Base-by-base conservation (phyloP, 2,888 invertebrate genomes). In the Aphrophora alni region DNA sequence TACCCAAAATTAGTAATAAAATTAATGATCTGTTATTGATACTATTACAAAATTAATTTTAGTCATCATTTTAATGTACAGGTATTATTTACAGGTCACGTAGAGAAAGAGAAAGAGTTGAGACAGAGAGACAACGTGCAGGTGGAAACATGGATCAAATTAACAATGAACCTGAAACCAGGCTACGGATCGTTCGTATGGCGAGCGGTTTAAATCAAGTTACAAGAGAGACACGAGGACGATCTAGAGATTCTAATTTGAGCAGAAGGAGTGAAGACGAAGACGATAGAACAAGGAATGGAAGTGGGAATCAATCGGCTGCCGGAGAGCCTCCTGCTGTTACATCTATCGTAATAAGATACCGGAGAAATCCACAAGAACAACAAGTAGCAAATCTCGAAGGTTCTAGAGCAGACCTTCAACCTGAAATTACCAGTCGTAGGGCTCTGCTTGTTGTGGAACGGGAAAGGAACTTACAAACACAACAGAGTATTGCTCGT, bases 141-240 rank as follows among this genome's bases (percentile, higher is more conserved):
- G 81, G 81, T 14, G 71, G 27, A 24, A 75, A 71, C n/a, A 78
- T 81, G 2, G 33, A 73, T 69, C 27, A 44, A 27, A 25, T 33
- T n/a, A 75, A 75, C 38, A 82, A 81, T 26, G 84, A 84, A 68
- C 76, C 80, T 59, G 83, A 84, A 75, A 82, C 84, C 14, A 81
- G 84, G 59, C 81, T 86, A 51, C 82, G 85, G 4, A 85, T 86
- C 14, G 84, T 86, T 12, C 82, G 86, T 25, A 84, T 85, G 82
- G 84, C 85, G 14, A 85, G 85, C 75, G 86, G 86, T 14, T 69
- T 79, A 38, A 44, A 38, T 33, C 12, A 24, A 14, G 21, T 17
- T 1, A 1, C 25, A 21, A 74, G 33, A n/a, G 38, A 28, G 14
- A 12, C 24, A 24, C 38, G 70, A 38, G 33, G 33, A 33, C 14